These are phyloP conservation scores for Anorthoa munda DNA, from an alignment of 2,888 invertebrate species.

Conservation along the genomic window DNA sequence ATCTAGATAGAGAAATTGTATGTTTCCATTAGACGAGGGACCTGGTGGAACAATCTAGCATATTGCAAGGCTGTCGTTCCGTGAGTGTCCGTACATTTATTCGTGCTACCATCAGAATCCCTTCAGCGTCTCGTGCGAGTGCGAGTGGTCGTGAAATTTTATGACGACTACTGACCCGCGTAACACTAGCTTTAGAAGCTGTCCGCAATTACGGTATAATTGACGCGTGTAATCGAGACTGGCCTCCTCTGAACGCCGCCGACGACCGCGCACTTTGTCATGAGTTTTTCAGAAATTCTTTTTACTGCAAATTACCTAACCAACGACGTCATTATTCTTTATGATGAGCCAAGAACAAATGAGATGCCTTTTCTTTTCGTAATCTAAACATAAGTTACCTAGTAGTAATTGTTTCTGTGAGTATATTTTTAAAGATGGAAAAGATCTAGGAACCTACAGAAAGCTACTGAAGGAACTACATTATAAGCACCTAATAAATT, in stretches of 20 bases:
- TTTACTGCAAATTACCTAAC: constrained; percentile 76
- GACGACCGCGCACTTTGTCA: constrained; percentile 77
- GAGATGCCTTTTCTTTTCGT: constrained; percentile 48
- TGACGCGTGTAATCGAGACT: constrained; percentile 78
- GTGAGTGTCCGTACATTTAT: constrained; percentile 54
- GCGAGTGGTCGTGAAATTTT: constrained; percentile 84
- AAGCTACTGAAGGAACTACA: background rate
- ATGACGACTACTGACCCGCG: constrained; percentile 83
- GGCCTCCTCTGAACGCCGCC: constrained; percentile 72
- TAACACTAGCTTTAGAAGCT: constrained; percentile 81
- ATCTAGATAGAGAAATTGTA: constrained; percentile 67
- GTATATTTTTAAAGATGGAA: constrained; percentile 7
- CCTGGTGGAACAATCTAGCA: constrained; percentile 69
- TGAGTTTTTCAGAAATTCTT: constrained; percentile 78
- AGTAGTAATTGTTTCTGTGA: constrained; percentile 18
- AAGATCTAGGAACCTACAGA: background rate
- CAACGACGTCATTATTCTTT: constrained; percentile 72
- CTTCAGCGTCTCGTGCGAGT: constrained; percentile 70
- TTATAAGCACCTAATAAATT: constrained; percentile 2
- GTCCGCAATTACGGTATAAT: constrained; percentile 83
- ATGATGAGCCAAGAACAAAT: constrained; percentile 68
- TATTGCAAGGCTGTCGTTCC: constrained; percentile 47
- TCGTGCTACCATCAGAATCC: constrained; percentile 71
- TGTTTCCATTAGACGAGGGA: constrained; percentile 72
- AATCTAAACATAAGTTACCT: constrained; percentile 59